Evolutionary conservation across 2,113 vertebrate genomes (phyloP), one percentile per base, ranked within the genome.

Genomic region (Enhydra lutris): DNA sequence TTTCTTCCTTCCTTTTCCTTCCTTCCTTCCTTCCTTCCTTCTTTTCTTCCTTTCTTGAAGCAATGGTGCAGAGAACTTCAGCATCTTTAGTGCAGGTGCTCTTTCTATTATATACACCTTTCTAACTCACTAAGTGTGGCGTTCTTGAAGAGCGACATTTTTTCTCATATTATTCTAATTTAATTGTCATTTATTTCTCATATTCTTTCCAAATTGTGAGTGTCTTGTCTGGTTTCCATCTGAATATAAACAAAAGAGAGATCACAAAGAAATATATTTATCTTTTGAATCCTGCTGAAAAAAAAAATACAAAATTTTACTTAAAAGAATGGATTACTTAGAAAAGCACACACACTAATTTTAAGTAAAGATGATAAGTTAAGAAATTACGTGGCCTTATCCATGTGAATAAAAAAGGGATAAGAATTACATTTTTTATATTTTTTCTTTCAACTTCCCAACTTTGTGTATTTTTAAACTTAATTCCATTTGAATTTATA

Each of bases 311-410:
- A 95, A 57, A 89, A 94, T 36, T 93, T 34, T 96, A 86, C 86
- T 98, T 98, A 86, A 95, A 95, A 83, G 89, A 98, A 98, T 50
- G 61, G 0, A 0, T 82, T 97, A 98, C 97, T 96, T 98, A 94
- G 39, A 90, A 98, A 95, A 97, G 26, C 57, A 94, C 96, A 85
- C n/a, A 97, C 50, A 97, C 61, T 98, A 98, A 97, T 97, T 98
- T 97, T 97, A 98, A 98, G 98, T 95, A 85, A 85, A 98, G 71
- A 94, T 96, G 83, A 97, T 96, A 97, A 98, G 98, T 96, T 98
- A 98, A 98, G 73, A 97, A 97, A 97, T 84, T 96, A 47, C 92
- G 95, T 97, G 97, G 94, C 45, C 98, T 98, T 98, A 97, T 96
- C 91, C 86, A 97, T 96, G 97, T 98, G 29, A 29, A 6, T n/a